Evolutionary conservation across 2,797 vertebrate genomes (phyloP).

Genomic region (Pseudochirops cupreus): DNA sequence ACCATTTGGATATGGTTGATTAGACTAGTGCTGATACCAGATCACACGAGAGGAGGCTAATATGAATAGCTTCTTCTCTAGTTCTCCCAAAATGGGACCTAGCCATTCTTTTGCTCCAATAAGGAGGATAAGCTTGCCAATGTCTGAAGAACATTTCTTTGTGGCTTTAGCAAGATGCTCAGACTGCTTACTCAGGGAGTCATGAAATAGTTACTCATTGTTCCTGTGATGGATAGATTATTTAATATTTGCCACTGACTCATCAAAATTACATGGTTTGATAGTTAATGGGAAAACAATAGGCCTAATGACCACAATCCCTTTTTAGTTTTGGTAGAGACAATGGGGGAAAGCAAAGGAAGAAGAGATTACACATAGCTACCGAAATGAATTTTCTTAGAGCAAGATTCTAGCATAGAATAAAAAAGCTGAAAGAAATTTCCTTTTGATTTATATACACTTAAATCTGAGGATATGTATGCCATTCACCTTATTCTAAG

Average conservation of each 20-base stretch:
- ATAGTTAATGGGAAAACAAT: conserved; percentile 45
- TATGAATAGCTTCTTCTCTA: not conserved
- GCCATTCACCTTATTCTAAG: not conserved
- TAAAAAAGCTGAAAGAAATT: not conserved
- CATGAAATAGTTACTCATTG: not conserved
- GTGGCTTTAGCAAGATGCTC: conserved; percentile 19
- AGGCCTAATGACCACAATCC: not conserved
- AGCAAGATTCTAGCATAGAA: not conserved
- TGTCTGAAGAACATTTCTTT: not conserved
- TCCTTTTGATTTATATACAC: not conserved
- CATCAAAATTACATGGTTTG: conserved; percentile 4
- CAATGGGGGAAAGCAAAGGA: not conserved
- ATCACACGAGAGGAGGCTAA: not conserved
- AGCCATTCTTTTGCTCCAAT: not conserved
- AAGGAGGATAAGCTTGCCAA: conserved; percentile 13
- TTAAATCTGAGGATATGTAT: not conserved
- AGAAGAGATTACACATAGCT: not conserved
- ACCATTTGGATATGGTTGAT: not conserved
- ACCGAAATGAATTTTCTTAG: not conserved
- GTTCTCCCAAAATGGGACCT: not conserved
- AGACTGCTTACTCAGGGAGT: conserved; percentile 6
- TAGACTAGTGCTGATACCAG: not conserved
- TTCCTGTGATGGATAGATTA: conserved; percentile 11
- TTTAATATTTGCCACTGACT: conserved; percentile 41
- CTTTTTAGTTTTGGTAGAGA: conserved; percentile 18